Percentiles rank a stretch among this genome's conserved stretches.
Evolutionary conservation across 2,797 vertebrate species (phyloP).

Genomic region (Catharus ustulatus): DNA sequence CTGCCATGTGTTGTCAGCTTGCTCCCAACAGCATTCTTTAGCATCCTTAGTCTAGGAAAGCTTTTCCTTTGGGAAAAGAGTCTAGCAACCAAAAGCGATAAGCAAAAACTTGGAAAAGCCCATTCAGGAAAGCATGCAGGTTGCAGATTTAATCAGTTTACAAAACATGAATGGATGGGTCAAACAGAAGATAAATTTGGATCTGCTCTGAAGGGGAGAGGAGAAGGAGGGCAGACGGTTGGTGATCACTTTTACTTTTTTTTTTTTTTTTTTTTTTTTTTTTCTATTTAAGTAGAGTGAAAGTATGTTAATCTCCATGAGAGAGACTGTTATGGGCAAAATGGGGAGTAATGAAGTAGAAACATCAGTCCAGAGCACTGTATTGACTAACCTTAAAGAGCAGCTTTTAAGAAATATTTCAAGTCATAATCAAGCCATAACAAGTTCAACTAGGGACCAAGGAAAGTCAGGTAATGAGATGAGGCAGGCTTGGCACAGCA

Average conservation of each 20-base stretch:
- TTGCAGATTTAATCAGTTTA: background rate
- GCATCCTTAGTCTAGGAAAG: background rate
- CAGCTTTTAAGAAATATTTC: background rate
- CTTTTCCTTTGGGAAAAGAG: background rate
- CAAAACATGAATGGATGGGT: background rate
- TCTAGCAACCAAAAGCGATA: background rate
- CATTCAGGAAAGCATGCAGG: background rate
- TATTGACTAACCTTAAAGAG: background rate
- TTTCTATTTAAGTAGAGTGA: background rate
- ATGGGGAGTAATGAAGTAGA: background rate
- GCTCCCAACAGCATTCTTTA: background rate
- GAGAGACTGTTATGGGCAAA: background rate
- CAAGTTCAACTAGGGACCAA: background rate
- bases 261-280: too few relatives aligned
- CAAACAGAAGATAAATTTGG: background rate
- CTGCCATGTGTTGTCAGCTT: accelerated
- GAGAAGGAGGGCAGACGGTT: background rate
- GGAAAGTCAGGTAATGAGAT: background rate
- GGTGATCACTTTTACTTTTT: background rate
- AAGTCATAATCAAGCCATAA: background rate
- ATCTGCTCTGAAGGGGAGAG: background rate
- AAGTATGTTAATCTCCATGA: background rate
- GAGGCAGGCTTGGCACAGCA: background rate
- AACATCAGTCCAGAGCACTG: background rate
- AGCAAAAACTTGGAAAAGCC: background rate